Evolutionary conservation across 2,113 vertebrate genomes (phyloP), one percentile per base, ranked within the genome.

Genomic region (Calidris pygmaea): DNA sequence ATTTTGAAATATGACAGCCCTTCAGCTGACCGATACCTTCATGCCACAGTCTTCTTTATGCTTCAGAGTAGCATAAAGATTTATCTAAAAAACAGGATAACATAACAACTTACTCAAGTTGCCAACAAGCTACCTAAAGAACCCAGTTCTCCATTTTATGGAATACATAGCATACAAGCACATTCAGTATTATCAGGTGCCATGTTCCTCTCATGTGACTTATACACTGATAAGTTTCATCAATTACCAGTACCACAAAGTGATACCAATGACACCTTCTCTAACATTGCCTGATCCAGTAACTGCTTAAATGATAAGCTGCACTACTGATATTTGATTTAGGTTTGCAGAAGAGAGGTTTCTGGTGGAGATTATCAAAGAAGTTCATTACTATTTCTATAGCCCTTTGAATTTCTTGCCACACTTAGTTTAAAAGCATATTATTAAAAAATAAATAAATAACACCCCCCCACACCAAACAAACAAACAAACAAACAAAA

Each of bases 1-100:
- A 98, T 97, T 93, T 72, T 94, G 58, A 96, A 91, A 97, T 85
- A 77, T 78, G 62, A 91, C 87, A 94, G 77, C 84, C 65, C 47
- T 92, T 47, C 27, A 41, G 35, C 78, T 97, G 94, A 97, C 78
- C 18, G 7, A 65, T 82, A 55, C 80, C 37, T 47, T 91, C 75
- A 62, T 80, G 30, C 27, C 50, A 79, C 58, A 80, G 50, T 58
- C 59, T 67, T 92, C 52, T 45, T 58, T 41, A 32, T 79, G 76
- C 60, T 83, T 73, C 18, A 39, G 27, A 92, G 13, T 39, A 81
- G 13, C 10, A 22, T 62, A 85, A 78, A 30, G 41, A 56, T 63
- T 82, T 67, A 75, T 22, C 13, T 63, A 81, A 72, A 74, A 48
- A 87, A 56, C 10, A 3, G 17, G 12, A 6, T 72, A 48, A 56